phyloP scores from a whole-genome alignment of 2,888 invertebrate genomes.

The Carabus problematicus region DNA sequence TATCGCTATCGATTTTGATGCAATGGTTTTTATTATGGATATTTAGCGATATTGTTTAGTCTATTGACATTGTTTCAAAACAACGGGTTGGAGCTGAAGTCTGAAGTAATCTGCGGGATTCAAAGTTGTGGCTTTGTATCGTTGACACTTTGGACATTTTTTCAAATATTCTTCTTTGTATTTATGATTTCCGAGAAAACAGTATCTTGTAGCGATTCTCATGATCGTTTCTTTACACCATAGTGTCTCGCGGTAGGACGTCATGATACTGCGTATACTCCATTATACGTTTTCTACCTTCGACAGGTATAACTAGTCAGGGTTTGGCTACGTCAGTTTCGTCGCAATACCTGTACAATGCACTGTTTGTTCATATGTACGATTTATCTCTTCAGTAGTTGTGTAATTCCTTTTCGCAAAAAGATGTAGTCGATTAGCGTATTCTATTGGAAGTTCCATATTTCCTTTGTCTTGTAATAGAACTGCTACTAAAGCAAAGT shows the following conservation, averaged over 20 bases:
- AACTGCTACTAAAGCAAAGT: constrained; percentile 26
- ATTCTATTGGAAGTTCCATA: constrained; percentile 26
- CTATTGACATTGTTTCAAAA: constrained; percentile 49
- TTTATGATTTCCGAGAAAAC: constrained; percentile 40
- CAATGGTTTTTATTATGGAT: constrained; percentile 31
- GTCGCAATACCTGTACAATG: constrained; percentile 45
- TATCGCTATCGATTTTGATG: constrained; percentile 50
- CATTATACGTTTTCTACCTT: constrained; percentile 33
- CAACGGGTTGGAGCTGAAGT: constrained; percentile 45
- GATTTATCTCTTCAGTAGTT: constrained; percentile 49
- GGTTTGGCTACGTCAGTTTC: constrained; percentile 35
- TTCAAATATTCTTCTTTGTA: constrained; percentile 37
- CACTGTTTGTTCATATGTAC: constrained; percentile 46
- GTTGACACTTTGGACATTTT: constrained; percentile 43
- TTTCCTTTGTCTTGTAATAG: constrained; percentile 27
- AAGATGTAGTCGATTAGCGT: constrained; percentile 31
- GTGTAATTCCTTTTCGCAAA: constrained; percentile 49
- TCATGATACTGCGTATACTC: constrained; percentile 44
- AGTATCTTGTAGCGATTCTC: constrained; percentile 40
- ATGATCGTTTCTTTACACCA: constrained; percentile 35
- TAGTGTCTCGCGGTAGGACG: constrained; percentile 44
- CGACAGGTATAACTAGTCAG: constrained; percentile 43
- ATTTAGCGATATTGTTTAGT: constrained; percentile 45
- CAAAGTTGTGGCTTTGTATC: constrained; percentile 41
- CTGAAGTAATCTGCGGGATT: constrained; percentile 45